Percentiles rank a stretch among this genome's conserved stretches.
Conservation (phyloP, 2,797 vertebrate species). For the Momotus momota region DNA sequence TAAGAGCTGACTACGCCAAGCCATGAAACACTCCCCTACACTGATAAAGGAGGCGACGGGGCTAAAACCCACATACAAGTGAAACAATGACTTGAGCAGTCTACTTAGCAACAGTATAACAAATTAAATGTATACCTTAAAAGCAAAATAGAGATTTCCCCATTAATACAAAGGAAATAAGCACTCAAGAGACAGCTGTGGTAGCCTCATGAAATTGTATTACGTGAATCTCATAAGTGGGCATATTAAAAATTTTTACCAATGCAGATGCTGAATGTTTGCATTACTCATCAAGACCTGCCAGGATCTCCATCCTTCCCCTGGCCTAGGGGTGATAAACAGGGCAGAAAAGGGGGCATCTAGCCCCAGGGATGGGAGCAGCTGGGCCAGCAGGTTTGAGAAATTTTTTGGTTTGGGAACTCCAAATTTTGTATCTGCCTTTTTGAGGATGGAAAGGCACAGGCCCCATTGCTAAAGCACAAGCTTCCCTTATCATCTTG, state of each 20-base stretch:
- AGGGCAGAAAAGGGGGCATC: not conserved
- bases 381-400: not conserved
- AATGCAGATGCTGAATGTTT: not conserved
- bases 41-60: not conserved
- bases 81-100: not conserved
- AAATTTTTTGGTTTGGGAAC: not conserved
- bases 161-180: not conserved
- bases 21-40: not conserved
- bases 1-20: not conserved
- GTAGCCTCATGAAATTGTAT: not conserved
- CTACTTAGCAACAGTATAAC: not conserved
- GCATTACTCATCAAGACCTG: not conserved
- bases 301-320: not conserved
- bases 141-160: not conserved
- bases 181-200: not conserved
- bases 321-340: accelerated
- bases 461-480: not conserved
- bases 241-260: not conserved
- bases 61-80: not conserved
- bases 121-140: not conserved
- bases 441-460: not conserved
- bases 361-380: not conserved
- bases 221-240: not conserved
- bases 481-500: not conserved
- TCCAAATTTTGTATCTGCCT: not conserved